A percentile compares a stretch with the other conserved stretches of the same genome.
These are phyloP conservation scores for Bagarius yarrelli DNA, from an alignment of 2,113 vertebrate species.

Conservation along the genomic window DNA sequence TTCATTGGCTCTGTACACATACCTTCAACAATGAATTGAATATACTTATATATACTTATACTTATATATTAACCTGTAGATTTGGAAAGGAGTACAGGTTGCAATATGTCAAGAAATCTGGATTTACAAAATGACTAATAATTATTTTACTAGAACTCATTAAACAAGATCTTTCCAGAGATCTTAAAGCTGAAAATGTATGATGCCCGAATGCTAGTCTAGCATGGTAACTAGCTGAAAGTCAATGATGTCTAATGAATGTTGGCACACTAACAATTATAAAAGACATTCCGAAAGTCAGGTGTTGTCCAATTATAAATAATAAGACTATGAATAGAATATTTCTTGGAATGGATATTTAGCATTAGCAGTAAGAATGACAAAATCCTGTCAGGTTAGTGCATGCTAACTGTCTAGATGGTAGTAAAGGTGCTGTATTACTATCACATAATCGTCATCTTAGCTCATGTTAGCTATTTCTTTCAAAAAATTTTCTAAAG, in stretches of 20 bases:
- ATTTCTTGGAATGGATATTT: too few relatives aligned
- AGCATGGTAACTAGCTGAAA: too few relatives aligned
- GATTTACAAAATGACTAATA: not conserved
- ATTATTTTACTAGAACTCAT: not conserved
- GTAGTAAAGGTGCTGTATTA: not conserved
- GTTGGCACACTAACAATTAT: not conserved
- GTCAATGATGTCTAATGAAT: not conserved
- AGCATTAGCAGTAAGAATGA: not conserved
- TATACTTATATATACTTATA: too few relatives aligned
- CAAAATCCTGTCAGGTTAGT: not conserved
- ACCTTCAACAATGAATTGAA: too few relatives aligned
- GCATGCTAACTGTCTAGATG: not conserved
- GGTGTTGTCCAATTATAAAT: not conserved
- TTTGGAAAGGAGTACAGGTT: not conserved
- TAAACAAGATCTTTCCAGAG: not conserved
- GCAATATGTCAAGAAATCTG: not conserved
- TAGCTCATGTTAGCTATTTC: too few relatives aligned
- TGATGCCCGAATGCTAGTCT: not conserved
- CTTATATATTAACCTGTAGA: too few relatives aligned
- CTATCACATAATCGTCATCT: too few relatives aligned
- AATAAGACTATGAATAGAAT: not conserved
- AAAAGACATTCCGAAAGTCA: not conserved
- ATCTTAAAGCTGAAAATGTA: not conserved
- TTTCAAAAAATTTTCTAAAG: too few relatives aligned
- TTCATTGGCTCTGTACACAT: too few relatives aligned